Conservation (phyloP, 1,140 invertebrate genomes). For the Rhagoletis zephyria region DNA sequence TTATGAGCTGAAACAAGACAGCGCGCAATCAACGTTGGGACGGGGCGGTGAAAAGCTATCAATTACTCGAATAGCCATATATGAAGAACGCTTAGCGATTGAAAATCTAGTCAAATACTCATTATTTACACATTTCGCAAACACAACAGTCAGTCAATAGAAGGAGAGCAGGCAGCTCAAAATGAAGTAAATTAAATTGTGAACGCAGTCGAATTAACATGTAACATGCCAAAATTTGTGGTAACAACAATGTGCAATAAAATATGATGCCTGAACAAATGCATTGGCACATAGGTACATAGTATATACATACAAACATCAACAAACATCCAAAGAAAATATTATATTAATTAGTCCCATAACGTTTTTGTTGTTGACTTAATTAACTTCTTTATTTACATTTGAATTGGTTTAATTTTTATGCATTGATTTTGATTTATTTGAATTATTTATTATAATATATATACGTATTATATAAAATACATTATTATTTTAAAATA, state of each 20-base stretch:
- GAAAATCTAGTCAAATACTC: constrained; percentile 35
- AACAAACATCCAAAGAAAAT: neutral
- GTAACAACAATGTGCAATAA: neutral
- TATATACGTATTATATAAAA: constrained; percentile 40
- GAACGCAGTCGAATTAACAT: too few relatives aligned
- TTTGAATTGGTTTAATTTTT: neutral
- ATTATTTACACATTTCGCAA: neutral
- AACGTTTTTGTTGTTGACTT: constrained; percentile 41
- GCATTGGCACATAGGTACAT: neutral
- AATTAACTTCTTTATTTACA: constrained; percentile 38
- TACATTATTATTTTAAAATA: constrained; percentile 52
- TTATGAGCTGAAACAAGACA: neutral
- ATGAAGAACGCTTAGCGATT: neutral
- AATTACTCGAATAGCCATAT: neutral
- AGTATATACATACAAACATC: neutral
- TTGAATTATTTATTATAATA: constrained; percentile 53
- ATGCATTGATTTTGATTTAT: constrained; percentile 38
- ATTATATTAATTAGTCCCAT: constrained; percentile 22
- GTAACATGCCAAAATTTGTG: neutral
- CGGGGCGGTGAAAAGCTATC: neutral
- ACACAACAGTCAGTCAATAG: neutral
- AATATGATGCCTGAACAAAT: neutral
- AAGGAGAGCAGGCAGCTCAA: too few relatives aligned
- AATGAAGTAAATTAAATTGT: too few relatives aligned
- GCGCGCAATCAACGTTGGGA: neutral